Conservation (phyloP, 2,797 vertebrate genomes). For the Poeciliopsis presidionis region DNA sequence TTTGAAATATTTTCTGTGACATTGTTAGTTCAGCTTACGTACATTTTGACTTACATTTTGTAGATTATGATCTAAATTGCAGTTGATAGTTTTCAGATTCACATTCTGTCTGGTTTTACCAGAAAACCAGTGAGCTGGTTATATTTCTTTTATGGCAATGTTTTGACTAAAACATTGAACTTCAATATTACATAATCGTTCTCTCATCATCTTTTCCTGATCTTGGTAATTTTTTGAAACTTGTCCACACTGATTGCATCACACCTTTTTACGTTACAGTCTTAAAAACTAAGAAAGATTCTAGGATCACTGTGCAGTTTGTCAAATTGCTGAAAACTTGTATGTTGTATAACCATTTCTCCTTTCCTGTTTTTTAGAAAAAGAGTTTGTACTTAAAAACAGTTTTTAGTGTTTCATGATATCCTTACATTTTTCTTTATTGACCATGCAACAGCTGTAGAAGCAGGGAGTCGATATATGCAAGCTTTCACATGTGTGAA, state of each 20-base stretch:
- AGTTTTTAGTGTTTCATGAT: not conserved
- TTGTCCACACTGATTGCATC: not conserved
- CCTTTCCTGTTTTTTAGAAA: not conserved
- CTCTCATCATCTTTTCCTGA: not conserved
- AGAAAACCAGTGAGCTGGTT: not conserved
- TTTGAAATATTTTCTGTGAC: not conserved
- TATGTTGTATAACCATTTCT: not conserved
- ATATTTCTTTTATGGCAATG: not conserved
- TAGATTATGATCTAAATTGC: not conserved
- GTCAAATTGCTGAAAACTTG: not conserved
- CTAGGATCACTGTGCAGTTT: not conserved
- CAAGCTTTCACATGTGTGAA: not conserved
- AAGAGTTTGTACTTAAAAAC: not conserved
- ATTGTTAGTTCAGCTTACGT: not conserved
- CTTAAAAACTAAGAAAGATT: not conserved
- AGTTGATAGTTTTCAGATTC: not conserved
- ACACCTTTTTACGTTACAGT: not conserved
- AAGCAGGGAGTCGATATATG: not conserved
- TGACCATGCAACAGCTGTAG: not conserved
- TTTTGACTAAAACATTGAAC: not conserved
- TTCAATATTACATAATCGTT: not conserved
- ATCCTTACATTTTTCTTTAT: not conserved
- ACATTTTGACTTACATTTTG: not conserved
- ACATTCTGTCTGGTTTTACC: not conserved
- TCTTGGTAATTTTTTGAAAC: not conserved